Conservation (phyloP, 1,140 invertebrate genomes). For the Rhagoletis zephyria region DNA sequence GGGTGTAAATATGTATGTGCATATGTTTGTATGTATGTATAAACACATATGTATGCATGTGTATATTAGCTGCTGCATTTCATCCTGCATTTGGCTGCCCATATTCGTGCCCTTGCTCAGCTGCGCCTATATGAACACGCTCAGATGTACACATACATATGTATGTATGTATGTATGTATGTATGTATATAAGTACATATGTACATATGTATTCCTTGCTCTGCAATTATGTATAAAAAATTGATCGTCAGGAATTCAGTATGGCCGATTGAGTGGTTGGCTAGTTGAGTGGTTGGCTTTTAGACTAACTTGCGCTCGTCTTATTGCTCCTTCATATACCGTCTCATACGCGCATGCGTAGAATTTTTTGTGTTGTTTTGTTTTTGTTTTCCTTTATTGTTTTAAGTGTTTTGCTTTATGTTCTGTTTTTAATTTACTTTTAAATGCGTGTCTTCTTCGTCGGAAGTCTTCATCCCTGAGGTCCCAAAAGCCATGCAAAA, state of each 20-base stretch:
- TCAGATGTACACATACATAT: background rate
- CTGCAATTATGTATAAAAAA: constrained; percentile 50
- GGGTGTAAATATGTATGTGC: constrained; percentile 20
- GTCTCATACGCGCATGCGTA: background rate
- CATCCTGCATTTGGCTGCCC: constrained; percentile 27
- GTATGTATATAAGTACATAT: background rate
- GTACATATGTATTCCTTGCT: background rate
- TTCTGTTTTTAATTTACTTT: constrained; percentile 50
- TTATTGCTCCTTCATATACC: constrained; percentile 2
- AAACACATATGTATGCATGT: background rate
- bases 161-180: background rate
- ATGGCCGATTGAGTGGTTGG: constrained; percentile 49
- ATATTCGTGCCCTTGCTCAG: background rate
- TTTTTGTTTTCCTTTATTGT: constrained; percentile 13
- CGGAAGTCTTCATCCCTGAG: constrained; percentile 48
- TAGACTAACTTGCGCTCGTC: background rate
- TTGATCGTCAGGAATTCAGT: constrained; percentile 43
- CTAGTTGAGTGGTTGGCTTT: background rate
- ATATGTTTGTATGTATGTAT: background rate
- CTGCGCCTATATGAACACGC: background rate
- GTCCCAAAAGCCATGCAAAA: constrained; percentile 36
- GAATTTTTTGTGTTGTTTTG: background rate
- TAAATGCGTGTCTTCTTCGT: constrained; percentile 31
- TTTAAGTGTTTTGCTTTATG: constrained; percentile 27
- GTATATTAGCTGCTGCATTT: background rate